Conservation (phyloP, 1,140 invertebrate genomes). For the Ceratina japonica region DNA sequence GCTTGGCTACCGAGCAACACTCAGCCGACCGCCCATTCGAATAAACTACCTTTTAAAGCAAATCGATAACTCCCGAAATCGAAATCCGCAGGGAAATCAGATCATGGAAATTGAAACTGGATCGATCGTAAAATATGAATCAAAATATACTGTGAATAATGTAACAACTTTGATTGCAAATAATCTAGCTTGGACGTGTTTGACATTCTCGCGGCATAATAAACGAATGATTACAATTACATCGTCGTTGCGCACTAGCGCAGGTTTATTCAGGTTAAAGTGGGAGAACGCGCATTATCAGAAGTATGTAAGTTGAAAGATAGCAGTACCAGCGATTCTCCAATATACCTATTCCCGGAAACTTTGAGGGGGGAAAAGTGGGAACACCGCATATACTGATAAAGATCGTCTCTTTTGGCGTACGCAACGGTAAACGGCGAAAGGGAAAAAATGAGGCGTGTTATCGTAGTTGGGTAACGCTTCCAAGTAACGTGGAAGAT, state of each 20-base stretch:
- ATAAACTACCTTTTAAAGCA: not conserved
- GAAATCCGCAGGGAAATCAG: not conserved
- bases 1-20: constrained; percentile 28
- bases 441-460: not conserved
- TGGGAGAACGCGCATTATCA: too few species aligned
- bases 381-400: not conserved
- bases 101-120: not conserved
- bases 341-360: too few species aligned
- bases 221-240: too few species aligned
- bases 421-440: not conserved
- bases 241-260: too few species aligned
- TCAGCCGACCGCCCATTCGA: not conserved
- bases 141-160: too few species aligned
- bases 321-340: too few species aligned
- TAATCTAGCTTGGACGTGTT: too few species aligned
- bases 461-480: constrained; percentile 18
- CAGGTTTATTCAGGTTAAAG: too few species aligned
- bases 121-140: not conserved
- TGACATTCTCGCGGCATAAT: too few species aligned
- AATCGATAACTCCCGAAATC: not conserved
- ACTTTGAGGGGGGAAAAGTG: too few species aligned
- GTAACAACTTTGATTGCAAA: too few species aligned
- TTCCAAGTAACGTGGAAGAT: constrained; percentile 13
- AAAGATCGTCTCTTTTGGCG: constrained; percentile 2
- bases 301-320: too few species aligned